Base-by-base conservation (phyloP, 2,797 vertebrate species). In the Chrysocyon brachyurus region DNA sequence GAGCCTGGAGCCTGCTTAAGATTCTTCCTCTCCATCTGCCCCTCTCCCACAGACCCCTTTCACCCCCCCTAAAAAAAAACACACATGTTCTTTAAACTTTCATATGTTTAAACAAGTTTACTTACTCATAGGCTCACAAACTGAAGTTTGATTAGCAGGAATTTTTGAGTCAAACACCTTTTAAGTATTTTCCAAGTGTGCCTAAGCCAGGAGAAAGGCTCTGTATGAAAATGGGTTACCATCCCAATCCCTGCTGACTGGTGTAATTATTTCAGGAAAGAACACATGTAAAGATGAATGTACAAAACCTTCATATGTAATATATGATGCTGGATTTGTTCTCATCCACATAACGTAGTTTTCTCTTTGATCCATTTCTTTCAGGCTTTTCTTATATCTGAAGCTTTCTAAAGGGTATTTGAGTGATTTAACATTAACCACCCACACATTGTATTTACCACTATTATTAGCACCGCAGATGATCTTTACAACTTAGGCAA, bases 381-480 rank as follows among this genome's bases (percentile, higher is more conserved):
- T 78, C 40, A 87, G 46, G 72, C 61, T 95, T 96, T 96, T 98
- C 72, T 92, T 95, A 14, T 57, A 86, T 81, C 75, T 73, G 94
- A 96, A 77, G 49, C 70, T 97, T 98, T 96, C 96, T 89, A 93
- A 93, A 85, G 95, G 19, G 59, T 86, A 95, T 94, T 88, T 97
- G 87, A 88, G 52, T 90, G 95, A 96, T 98, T 93, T 96, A 94
- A 96, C 61, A 94, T 92, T 98, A 97, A 95, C 92, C 77, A 88
- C 92, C 88, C 94, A 92, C 93, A 84, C 64, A 81, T 31, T 91
- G 46, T 97, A 92, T 95, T 97, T 95, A 87, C 86, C 94, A 97
- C 92, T 97, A 87, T 98, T 97, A 97, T 95, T 98, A 97, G 63
- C 92, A 91, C 91, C 94, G 94, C 63, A 26, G 84, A 95, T 94